These are phyloP conservation scores for Galerucella nymphaeae DNA, from an alignment of 2,888 invertebrate species.

Conservation along the genomic window DNA sequence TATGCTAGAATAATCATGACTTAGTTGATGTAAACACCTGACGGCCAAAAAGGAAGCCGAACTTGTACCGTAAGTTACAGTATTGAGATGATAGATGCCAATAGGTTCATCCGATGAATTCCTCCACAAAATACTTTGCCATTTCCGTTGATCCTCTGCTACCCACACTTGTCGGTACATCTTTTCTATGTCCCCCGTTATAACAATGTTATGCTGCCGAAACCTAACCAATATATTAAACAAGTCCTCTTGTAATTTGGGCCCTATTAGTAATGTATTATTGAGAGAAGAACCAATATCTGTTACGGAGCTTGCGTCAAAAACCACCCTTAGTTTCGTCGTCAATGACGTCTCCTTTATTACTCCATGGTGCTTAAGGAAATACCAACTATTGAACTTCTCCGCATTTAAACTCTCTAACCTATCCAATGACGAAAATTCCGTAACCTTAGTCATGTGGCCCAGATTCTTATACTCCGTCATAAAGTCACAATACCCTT, in stretches of 20 bases:
- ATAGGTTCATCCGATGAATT: constrained; percentile 1
- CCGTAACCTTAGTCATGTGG: constrained; percentile 29
- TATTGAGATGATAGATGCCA: constrained; percentile 22
- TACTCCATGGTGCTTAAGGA: constrained; percentile 39
- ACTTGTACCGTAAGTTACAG: constrained; percentile 31
- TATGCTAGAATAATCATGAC: constrained; percentile 9
- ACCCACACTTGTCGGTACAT: constrained; percentile 32
- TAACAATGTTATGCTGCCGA: constrained; percentile 23
- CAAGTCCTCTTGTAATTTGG: constrained; percentile 36
- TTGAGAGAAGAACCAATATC: constrained; percentile 40
- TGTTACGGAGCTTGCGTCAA: constrained; percentile 33
- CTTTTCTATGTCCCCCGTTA: constrained; percentile 27
- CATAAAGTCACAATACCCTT: constrained; percentile 28
- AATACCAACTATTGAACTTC: neutral
- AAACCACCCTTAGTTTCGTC: constrained; percentile 40
- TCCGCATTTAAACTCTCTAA: too few species aligned
- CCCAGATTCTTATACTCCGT: constrained; percentile 29
- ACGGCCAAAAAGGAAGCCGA: constrained; percentile 25
- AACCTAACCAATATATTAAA: constrained; percentile 34
- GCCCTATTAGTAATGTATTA: constrained; percentile 36
- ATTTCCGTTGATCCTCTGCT: constrained; percentile 15
- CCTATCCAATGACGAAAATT: neutral
- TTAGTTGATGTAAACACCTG: constrained; percentile 30
- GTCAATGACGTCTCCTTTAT: constrained; percentile 36
- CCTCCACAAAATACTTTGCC: constrained; percentile 30